A percentile compares a stretch with the other conserved stretches of the same genome.
Conservation (phyloP, 2,113 vertebrate species). For the Ondatra zibethicus region DNA sequence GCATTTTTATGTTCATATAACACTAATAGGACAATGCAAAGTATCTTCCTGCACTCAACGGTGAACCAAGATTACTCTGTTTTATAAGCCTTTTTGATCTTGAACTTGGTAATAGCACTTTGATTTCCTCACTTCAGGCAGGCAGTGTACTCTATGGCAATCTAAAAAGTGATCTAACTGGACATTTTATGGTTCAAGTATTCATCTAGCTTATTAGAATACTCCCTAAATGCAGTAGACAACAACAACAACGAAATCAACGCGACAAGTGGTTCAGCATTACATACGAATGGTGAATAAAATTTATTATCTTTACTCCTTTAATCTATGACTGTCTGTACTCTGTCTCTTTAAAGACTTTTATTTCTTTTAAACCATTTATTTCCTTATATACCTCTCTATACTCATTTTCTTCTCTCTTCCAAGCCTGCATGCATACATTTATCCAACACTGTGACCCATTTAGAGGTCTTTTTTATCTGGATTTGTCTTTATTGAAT, state of each 20-base stretch:
- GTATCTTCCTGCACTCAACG: conserved; percentile 92
- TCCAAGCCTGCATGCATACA: too few relatives aligned
- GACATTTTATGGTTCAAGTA: conserved; percentile 97
- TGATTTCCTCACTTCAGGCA: conserved; percentile 91
- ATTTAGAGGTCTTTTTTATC: too few relatives aligned
- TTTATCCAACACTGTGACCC: too few relatives aligned
- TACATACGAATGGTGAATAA: conserved; percentile 88
- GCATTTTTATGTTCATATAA: conserved; percentile 94
- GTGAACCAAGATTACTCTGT: conserved; percentile 91
- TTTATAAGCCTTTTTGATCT: conserved; percentile 90
- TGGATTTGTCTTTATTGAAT: too few relatives aligned
- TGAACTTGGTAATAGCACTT: conserved; percentile 87
- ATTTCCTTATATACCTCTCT: too few relatives aligned
- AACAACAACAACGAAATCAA: conserved; percentile 86
- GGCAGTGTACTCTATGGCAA: conserved; percentile 91
- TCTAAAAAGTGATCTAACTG: conserved; percentile 93
- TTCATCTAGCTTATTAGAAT: conserved; percentile 95
- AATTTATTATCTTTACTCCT: too few relatives aligned
- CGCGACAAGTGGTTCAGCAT: conserved; percentile 90
- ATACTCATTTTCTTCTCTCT: too few relatives aligned
- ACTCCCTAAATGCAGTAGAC: conserved; percentile 92
- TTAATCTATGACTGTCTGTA: too few relatives aligned
- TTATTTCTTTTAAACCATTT: too few relatives aligned
- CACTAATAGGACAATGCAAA: conserved; percentile 95
- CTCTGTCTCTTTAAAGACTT: too few relatives aligned